A percentile compares a stretch with the other conserved stretches of the same genome.
Conservation (phyloP, 2,797 vertebrate species). For the Phataginus tetradactyla region DNA sequence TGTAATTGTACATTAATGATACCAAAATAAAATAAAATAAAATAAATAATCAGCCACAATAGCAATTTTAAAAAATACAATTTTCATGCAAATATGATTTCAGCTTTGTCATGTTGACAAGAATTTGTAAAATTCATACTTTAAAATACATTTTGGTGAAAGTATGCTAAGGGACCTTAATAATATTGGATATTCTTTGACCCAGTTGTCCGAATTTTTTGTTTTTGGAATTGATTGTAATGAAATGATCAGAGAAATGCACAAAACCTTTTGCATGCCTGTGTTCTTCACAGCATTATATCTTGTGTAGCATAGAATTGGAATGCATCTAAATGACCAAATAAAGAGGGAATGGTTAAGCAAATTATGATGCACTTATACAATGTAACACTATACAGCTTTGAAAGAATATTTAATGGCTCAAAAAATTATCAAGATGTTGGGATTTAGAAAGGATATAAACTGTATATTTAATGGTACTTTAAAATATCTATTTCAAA, state of each 20-base stretch:
- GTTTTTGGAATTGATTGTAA: background rate
- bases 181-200: background rate
- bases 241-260: background rate
- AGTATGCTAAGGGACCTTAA: background rate
- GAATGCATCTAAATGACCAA: background rate
- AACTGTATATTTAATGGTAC: background rate
- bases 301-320: background rate
- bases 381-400: background rate
- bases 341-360: background rate
- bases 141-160: background rate
- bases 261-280: background rate
- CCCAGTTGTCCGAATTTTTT: background rate
- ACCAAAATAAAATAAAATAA: no score
- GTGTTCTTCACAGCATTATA: background rate
- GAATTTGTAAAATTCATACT: background rate
- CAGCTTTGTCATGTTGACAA: background rate
- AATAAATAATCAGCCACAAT: background rate
- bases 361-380: background rate
- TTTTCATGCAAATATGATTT: background rate
- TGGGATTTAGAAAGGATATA: background rate
- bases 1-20: no score
- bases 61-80: background rate
- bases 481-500: background rate
- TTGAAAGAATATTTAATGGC: background rate
- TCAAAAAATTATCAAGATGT: background rate